Conservation (phyloP, 2,113 vertebrate genomes). For the Tachycineta bicolor region DNA sequence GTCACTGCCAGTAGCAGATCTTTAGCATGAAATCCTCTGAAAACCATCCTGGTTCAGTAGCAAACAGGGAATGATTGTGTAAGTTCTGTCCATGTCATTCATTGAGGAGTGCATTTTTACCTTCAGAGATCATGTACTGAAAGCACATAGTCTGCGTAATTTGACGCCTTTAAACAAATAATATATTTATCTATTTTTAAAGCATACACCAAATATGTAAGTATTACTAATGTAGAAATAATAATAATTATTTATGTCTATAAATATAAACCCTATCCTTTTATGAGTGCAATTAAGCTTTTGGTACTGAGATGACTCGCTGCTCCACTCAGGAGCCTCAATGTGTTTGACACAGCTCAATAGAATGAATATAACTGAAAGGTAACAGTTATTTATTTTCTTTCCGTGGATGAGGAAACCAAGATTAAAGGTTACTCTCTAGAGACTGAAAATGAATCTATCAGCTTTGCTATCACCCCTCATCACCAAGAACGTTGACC, state of each 20-base stretch:
- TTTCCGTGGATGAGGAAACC: background rate
- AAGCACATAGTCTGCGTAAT: background rate
- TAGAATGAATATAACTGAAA: background rate
- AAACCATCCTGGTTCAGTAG: background rate
- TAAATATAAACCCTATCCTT: background rate
- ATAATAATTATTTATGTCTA: background rate
- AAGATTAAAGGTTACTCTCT: background rate
- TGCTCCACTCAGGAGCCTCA: background rate
- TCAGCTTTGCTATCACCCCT: background rate
- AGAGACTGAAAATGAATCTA: background rate
- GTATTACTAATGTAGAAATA: background rate
- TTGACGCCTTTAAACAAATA: background rate
- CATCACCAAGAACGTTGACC: background rate
- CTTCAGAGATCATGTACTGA: conserved; percentile 40
- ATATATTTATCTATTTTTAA: background rate
- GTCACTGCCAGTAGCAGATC: conserved; percentile 43
- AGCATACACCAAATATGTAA: background rate
- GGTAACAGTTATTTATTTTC: background rate
- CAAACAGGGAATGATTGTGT: background rate
- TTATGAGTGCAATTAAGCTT: background rate
- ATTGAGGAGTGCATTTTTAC: conserved; percentile 55
- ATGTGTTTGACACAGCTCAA: background rate
- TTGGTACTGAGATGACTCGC: background rate
- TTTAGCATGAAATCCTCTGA: conserved; percentile 25
- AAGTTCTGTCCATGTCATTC: conserved; percentile 29